phyloP scores from a whole-genome alignment of 2,797 vertebrate species.

The Taeniopygia guttata region DNA sequence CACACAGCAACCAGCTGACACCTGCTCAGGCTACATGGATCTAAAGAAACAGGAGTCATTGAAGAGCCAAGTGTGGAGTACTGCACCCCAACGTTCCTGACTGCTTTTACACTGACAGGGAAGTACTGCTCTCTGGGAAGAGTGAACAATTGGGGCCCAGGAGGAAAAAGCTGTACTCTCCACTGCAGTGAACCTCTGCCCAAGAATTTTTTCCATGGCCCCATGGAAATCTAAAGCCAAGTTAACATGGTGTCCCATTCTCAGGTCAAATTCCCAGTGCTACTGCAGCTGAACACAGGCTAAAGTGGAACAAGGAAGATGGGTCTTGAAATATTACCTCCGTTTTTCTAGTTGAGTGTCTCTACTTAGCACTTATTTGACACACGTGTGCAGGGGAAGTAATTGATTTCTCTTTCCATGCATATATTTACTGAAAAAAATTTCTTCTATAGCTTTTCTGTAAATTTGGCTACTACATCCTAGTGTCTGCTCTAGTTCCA shows the following conservation, averaged over 20 bases:
- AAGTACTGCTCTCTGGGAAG: not conserved
- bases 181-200: not conserved
- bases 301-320: not conserved
- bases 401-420: not conserved
- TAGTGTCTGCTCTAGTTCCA: not conserved
- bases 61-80: not conserved
- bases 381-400: not conserved
- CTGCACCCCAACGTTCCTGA: not conserved
- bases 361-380: not conserved
- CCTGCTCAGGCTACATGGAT: not conserved
- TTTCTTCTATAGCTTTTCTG: not conserved
- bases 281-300: not conserved
- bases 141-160: not conserved
- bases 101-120: not conserved
- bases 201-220: not conserved
- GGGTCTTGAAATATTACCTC: not conserved
- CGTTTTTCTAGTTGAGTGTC: not conserved
- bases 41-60: not conserved
- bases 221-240: not conserved
- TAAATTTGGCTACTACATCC: not conserved
- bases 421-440: not conserved
- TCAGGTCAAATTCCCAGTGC: not conserved
- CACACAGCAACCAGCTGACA: not conserved
- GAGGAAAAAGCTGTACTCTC: not conserved
- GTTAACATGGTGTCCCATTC: rapidly evolving